Percentiles rank a stretch among this genome's conserved stretches.
Conservation (phyloP, 2,797 vertebrate species). For the Gadopsis marmoratus region DNA sequence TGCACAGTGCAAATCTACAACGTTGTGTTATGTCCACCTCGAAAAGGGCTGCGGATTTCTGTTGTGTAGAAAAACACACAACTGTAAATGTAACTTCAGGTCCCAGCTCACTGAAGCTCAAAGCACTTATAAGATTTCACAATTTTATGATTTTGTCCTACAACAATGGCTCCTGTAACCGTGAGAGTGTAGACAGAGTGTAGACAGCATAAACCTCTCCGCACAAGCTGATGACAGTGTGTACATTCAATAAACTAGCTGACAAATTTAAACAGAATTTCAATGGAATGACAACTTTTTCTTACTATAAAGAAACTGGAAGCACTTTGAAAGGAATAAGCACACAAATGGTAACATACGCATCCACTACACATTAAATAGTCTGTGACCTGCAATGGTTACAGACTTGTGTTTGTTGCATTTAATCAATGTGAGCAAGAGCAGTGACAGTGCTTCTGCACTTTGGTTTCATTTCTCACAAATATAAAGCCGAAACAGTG, state of each 20-base stretch:
- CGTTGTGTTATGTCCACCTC: neutral
- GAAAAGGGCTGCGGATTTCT: neutral
- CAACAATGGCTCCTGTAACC: neutral
- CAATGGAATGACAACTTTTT: neutral
- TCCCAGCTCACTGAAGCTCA: no score
- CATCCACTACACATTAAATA: neutral
- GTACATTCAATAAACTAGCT: constrained; percentile 2
- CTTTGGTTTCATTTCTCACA: neutral
- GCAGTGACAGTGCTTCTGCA: constrained; percentile 2
- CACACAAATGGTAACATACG: constrained; percentile 27
- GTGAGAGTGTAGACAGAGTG: neutral
- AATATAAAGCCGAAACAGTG: neutral
- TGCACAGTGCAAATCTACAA: constrained; percentile 25
- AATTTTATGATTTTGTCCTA: neutral
- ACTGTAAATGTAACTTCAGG: neutral
- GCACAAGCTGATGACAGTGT: neutral
- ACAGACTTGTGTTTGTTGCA: neutral
- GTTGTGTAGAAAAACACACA: neutral
- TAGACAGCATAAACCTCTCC: neutral
- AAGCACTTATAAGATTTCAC: no score
- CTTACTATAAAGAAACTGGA: constrained; percentile 19
- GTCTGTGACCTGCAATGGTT: constrained; percentile 11
- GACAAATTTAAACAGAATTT: constrained; percentile 15
- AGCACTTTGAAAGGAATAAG: constrained; percentile 27
- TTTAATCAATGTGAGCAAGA: neutral